A percentile compares a stretch with the other conserved stretches of the same genome.
Conservation (phyloP, 2,888 invertebrate species). For the Ormyrus labotus region DNA sequence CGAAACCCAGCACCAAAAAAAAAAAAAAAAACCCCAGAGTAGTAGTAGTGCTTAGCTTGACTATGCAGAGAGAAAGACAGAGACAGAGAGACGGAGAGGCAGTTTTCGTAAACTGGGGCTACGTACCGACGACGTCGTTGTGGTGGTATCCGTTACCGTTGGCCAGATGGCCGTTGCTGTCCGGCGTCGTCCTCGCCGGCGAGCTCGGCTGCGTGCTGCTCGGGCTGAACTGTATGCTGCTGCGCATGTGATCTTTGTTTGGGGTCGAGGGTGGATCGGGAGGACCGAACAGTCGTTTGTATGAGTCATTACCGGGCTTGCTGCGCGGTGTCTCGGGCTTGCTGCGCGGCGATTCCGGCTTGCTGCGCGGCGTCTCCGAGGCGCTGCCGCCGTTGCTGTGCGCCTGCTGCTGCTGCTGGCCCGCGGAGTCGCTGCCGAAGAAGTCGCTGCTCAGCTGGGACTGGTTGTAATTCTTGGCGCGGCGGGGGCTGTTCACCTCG, state of each 20-base stretch:
- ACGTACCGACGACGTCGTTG: slow-evolving; percentile 68
- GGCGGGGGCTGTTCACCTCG: slow-evolving; percentile 70
- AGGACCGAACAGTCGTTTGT: slow-evolving; percentile 80
- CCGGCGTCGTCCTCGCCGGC: slow-evolving; percentile 64
- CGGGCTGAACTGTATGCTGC: slow-evolving; percentile 79
- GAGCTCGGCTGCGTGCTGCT: slow-evolving; percentile 59
- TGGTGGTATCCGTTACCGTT: slow-evolving; percentile 52
- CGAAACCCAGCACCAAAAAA: background rate
- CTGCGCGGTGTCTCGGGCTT: slow-evolving; percentile 63
- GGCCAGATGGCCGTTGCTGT: slow-evolving; percentile 64
- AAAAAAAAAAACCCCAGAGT: background rate
- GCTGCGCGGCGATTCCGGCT: slow-evolving; percentile 68
- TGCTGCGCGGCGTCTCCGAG: slow-evolving; percentile 71
- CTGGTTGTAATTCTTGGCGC: slow-evolving; percentile 66
- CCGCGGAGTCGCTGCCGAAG: slow-evolving; percentile 66
- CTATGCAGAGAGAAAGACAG: background rate
- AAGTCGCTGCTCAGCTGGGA: slow-evolving; percentile 69
- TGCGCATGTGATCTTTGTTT: slow-evolving; percentile 80
- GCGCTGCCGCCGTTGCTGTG: slow-evolving; percentile 11
- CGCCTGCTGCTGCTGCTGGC: slow-evolving; percentile 55
- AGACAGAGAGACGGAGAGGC: background rate
- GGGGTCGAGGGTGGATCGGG: slow-evolving; percentile 77
- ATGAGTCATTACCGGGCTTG: slow-evolving; percentile 80
- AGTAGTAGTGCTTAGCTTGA: too few relatives aligned
- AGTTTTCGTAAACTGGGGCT: background rate